Evolutionary conservation across 2,888 invertebrate genomes (phyloP).

Genomic region (Diogma glabrata): DNA sequence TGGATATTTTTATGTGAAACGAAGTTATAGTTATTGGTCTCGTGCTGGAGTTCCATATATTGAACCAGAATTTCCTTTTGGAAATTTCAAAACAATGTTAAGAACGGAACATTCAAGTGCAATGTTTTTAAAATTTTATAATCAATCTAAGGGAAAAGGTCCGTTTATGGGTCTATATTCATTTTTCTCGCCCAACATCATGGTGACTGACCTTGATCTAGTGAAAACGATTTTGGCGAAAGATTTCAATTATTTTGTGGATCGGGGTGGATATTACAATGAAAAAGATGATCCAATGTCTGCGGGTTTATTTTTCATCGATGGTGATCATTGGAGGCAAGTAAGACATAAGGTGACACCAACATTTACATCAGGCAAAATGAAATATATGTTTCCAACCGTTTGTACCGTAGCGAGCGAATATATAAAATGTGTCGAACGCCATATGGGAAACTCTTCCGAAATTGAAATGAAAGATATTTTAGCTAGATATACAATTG

Average conservation of each 20-base stretch:
- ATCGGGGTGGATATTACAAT: constrained; percentile 18
- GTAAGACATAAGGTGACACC: constrained; percentile 16
- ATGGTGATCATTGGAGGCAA: constrained; percentile 16
- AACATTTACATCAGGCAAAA: constrained; percentile 18
- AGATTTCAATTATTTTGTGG: constrained; percentile 17
- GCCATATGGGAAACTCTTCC: not conserved
- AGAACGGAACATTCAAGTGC: not conserved
- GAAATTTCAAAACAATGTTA: constrained; percentile 2
- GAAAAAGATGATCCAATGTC: constrained; percentile 17
- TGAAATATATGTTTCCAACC: constrained; percentile 19
- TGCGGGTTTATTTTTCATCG: constrained; percentile 16
- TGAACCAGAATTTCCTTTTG: constrained; percentile 4
- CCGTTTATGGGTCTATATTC: constrained; percentile 15
- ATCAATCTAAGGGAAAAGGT: constrained; percentile 13
- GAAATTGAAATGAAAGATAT: constrained; percentile 18
- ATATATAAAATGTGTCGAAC: constrained; percentile 11
- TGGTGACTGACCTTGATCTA: constrained; percentile 16
- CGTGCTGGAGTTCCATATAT: not conserved
- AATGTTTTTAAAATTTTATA: constrained; percentile 11
- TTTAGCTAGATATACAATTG: constrained; percentile 17
- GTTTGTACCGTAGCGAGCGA: constrained; percentile 15
- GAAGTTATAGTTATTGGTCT: not conserved
- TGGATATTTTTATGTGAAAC: not conserved
- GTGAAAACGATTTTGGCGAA: constrained; percentile 16
- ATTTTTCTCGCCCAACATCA: constrained; percentile 14